Base-by-base conservation (phyloP, 2,797 vertebrate genomes). In the Lindbergichthys nudifrons region DNA sequence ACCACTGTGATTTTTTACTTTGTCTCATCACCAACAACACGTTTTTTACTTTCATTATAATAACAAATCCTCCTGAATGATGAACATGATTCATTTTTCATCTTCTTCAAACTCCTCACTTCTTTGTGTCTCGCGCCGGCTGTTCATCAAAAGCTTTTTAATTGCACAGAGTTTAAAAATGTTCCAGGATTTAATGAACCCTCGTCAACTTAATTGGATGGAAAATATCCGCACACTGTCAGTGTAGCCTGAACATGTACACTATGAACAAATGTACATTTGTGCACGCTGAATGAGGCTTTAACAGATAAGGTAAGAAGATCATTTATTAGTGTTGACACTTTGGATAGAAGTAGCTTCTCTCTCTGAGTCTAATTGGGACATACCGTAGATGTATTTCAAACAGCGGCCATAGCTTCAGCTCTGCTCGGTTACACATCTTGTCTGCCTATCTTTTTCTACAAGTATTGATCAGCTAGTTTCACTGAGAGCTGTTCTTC, bases 141-240 rank as follows among this genome's bases (percentile, higher is more conserved):
- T 53, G 65, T 75, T 68, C 72, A 77, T 82, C 54, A 63, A 84
- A 86, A 53, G 56, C 64, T 47, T 46, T 87, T 89, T 88, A 90
- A 89, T 91, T 91, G 85, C 78, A 54, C 23, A 4, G 26, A 66
- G 59, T 79, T 79, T 59, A 51, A 47, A 86, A 80, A 80, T 68
- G 64, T 75, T 59, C 50, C 54, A 26, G 18, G 21, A 71, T 78
- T 80, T 83, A 83, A 86, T 86, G 71, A 87, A 71, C 39, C 47
- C 68, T 73, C 69, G 59, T 90, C 74, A 84, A 26, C 52, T 64
- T 87, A 87, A 88, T 81, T 87, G 79, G 87, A 83, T 75, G 23
- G 48, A 59, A 77, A 85, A 79, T 59, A 60, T 72, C 65, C 54
- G 62, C 46, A 48, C 26, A 30, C 15, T 11, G 48, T 46, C 30